Evolutionary conservation across 2,888 invertebrate species (phyloP).

Genomic region (Sphinx pinastri): DNA sequence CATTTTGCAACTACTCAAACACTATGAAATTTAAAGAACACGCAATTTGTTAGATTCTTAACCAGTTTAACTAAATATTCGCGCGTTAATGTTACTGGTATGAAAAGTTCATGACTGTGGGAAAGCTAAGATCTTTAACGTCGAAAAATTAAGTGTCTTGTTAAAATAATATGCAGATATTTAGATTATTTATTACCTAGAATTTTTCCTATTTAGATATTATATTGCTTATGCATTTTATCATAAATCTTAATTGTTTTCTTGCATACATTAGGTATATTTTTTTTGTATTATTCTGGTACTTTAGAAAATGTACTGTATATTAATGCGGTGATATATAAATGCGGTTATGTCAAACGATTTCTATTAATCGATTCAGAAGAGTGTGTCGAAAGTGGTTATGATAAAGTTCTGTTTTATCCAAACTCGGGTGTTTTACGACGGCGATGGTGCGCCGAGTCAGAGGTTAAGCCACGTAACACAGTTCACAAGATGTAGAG

Average conservation of each 20-base stretch:
- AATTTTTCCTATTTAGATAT: neutral
- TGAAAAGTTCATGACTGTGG: conserved; percentile 23
- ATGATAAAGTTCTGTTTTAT: conserved; percentile 39
- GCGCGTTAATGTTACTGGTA: neutral
- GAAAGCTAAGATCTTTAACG: conserved; percentile 25
- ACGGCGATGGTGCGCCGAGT: conserved; percentile 40
- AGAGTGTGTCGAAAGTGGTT: conserved; percentile 42
- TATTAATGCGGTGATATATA: conserved; percentile 23
- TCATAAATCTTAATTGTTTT: too few species aligned
- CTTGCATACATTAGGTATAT: too few species aligned
- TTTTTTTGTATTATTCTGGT: neutral
- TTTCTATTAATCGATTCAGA: conserved; percentile 32
- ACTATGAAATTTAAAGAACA: neutral
- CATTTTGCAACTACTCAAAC: conserved; percentile 7
- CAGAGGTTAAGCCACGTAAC: conserved; percentile 47
- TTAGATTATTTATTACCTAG: neutral
- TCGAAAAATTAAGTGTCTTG: neutral
- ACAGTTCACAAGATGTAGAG: conserved; percentile 14
- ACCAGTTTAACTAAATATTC: conserved; percentile 15
- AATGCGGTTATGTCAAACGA: conserved; percentile 37
- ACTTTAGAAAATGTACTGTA: neutral
- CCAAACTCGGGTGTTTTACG: conserved; percentile 30
- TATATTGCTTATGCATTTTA: neutral
- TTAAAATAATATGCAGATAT: neutral
- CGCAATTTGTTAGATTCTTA: neutral